phyloP scores from a whole-genome alignment of 2,888 invertebrate species.

The Polyommatus icarus region DNA sequence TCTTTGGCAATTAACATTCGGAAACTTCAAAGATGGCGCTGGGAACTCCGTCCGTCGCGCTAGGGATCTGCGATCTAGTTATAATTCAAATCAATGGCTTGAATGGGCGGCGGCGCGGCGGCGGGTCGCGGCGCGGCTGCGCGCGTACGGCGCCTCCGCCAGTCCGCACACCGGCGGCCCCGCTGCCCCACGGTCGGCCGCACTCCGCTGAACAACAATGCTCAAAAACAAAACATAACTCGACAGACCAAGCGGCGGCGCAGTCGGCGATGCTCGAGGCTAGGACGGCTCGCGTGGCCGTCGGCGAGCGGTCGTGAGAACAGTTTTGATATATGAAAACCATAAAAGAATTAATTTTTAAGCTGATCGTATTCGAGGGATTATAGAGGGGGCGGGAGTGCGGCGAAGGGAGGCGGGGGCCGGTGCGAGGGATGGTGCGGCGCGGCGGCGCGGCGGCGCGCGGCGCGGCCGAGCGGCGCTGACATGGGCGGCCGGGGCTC shows the following conservation, averaged over 20 bases:
- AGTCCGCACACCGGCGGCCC: slow-evolving; percentile 81
- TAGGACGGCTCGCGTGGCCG: slow-evolving; percentile 73
- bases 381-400: slow-evolving; percentile 56
- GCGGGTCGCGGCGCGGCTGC: slow-evolving; percentile 56
- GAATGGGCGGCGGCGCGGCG: slow-evolving; percentile 61
- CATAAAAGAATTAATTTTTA: slow-evolving; percentile 65
- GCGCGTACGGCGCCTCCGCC: slow-evolving; percentile 60
- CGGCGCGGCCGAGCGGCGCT: slow-evolving; percentile 73
- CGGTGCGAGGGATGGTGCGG: slow-evolving; percentile 66
- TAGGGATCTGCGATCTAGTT: slow-evolving; percentile 15
- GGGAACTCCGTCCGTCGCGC: slow-evolving; percentile 44
- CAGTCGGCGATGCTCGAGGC: slow-evolving; percentile 70
- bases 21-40: slow-evolving; percentile 22
- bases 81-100: slow-evolving; percentile 41
- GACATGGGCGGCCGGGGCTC: slow-evolving; percentile 77
- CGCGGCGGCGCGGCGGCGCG: slow-evolving; percentile 68
- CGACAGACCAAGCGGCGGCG: slow-evolving; percentile 63
- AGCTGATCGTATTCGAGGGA: slow-evolving; percentile 68
- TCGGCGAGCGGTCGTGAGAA: slow-evolving; percentile 71
- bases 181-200: slow-evolving; percentile 80
- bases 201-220: slow-evolving; percentile 79
- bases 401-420: slow-evolving; percentile 54
- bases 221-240: slow-evolving; percentile 74
- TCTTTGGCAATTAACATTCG: neutral
- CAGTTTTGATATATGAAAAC: slow-evolving; percentile 71